phyloP scores from a whole-genome alignment of 2,113 vertebrate species.

The Macaca mulatta region DNA sequence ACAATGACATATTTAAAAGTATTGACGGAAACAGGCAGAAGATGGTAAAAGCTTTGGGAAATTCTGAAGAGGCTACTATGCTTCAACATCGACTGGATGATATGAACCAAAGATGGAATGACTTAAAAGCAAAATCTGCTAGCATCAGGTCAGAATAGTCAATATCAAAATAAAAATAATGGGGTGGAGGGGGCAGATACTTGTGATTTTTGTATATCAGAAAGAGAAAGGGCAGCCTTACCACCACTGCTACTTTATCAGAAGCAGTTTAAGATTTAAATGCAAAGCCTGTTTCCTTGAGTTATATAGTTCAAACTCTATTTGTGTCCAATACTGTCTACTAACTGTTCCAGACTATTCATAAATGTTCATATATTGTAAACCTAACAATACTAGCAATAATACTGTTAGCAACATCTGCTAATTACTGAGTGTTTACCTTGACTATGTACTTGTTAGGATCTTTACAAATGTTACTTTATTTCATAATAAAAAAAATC shows the following conservation, averaged over 20 bases:
- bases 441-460: neutral
- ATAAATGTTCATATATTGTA: neutral
- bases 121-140: constrained; percentile 94
- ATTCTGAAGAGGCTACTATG: constrained; percentile 94
- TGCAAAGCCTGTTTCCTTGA: neutral
- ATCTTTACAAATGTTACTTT: neutral
- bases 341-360: neutral
- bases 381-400: neutral
- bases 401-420: neutral
- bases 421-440: neutral
- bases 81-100: constrained; percentile 97
- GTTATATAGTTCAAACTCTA: neutral
- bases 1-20: constrained; percentile 98
- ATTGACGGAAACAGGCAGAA: constrained; percentile 96
- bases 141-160: constrained; percentile 89
- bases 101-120: constrained; percentile 99
- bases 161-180: neutral
- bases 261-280: neutral
- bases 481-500: neutral
- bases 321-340: neutral
- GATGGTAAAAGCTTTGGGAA: constrained; percentile 97
- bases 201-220: neutral
- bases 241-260: accelerated
- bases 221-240: neutral
- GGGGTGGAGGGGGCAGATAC: accelerated